These are phyloP conservation scores for Solenodon paradoxus DNA, from an alignment of 2,113 vertebrate species.

Conservation along the genomic window DNA sequence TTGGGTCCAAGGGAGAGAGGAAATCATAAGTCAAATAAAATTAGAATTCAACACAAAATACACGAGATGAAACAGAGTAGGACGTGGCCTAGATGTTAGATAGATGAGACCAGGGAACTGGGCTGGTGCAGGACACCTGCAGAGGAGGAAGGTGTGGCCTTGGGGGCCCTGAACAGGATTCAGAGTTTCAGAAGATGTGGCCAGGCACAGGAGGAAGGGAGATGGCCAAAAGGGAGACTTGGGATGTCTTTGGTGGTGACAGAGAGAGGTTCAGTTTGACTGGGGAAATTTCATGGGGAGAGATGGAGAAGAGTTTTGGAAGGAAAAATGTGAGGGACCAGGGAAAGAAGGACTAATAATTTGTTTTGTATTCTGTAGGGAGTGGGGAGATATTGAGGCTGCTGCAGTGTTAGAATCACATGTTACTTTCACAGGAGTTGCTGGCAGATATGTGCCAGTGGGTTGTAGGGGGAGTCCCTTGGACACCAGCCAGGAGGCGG, in stretches of 20 bases:
- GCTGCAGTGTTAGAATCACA: not conserved
- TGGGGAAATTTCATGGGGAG: not conserved
- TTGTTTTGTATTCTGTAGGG: not conserved
- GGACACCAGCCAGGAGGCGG: not conserved
- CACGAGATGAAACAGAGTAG: not conserved
- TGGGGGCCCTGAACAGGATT: not conserved
- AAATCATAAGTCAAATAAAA: not conserved
- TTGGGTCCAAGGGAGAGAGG: not conserved
- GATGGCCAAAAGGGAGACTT: not conserved
- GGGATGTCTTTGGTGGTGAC: too few relatives aligned
- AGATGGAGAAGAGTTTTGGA: not conserved
- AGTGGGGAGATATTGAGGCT: not conserved
- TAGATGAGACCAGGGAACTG: not conserved
- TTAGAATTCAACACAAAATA: not conserved
- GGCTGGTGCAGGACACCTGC: not conserved
- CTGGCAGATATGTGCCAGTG: not conserved
- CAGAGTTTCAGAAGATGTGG: not conserved
- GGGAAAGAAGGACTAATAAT: not conserved
- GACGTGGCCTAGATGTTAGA: not conserved
- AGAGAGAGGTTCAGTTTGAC: not conserved
- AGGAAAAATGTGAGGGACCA: not conserved
- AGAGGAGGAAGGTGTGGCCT: not conserved
- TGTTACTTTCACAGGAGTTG: not conserved
- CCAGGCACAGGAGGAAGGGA: not conserved
- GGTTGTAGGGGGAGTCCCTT: not conserved